Conservation (phyloP, 1,140 invertebrate species). For the Hirudo medicinalis region DNA sequence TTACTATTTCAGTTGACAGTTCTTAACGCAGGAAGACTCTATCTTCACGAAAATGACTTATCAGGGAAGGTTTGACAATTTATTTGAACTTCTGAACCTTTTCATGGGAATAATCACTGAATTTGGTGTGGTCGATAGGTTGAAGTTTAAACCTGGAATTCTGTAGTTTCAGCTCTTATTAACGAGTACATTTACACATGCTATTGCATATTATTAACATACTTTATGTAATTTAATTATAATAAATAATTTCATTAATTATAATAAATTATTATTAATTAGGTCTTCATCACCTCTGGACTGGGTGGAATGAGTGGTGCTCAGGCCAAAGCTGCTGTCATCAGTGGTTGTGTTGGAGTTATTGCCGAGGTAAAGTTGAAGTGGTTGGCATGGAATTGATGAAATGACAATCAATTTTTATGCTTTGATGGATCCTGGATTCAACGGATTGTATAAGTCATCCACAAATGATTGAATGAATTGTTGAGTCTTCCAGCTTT, state of each 20-base stretch:
- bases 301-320: slow-evolving; percentile 58
- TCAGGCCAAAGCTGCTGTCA: slow-evolving; percentile 55
- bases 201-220: no score
- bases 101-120: no score
- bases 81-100: not conserved
- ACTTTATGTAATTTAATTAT: no score
- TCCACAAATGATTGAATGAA: no score
- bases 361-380: slow-evolving; percentile 49
- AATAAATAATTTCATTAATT: not conserved
- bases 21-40: slow-evolving; percentile 53
- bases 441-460: no score
- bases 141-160: no score
- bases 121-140: no score
- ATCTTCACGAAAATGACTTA: slow-evolving; percentile 45
- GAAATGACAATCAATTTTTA: not conserved
- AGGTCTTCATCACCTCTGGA: slow-evolving; percentile 53
- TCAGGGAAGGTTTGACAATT: slow-evolving; percentile 43
- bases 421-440: no score
- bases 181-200: no score
- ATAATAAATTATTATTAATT: not conserved
- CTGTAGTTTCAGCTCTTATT: no score
- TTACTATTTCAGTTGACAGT: slow-evolving; percentile 47
- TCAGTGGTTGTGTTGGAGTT: slow-evolving; percentile 53
- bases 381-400: not conserved
- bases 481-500: no score